Evolutionary conservation across 2,113 vertebrate genomes (phyloP).

Genomic region (Blennius ocellaris): DNA sequence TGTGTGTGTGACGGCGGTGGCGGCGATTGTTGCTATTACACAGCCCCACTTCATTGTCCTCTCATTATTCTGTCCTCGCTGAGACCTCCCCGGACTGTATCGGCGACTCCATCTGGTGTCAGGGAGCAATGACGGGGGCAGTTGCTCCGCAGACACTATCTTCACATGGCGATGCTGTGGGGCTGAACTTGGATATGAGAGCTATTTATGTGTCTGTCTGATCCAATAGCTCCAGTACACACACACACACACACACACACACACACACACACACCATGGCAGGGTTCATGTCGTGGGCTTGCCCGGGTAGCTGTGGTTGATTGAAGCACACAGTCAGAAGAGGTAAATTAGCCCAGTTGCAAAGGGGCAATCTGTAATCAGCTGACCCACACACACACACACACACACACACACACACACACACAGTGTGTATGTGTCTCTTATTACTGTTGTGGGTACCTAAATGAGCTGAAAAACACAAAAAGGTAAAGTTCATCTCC

Average conservation of each 20-base stretch:
- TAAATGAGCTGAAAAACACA: no score
- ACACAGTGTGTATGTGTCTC: no score
- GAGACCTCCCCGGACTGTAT: conserved; percentile 39
- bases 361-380: conserved; percentile 46
- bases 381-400: no score
- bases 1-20: neutral
- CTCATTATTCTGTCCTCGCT: conserved; percentile 37
- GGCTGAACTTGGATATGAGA: neutral
- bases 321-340: conserved; percentile 23
- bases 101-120: conserved; percentile 38
- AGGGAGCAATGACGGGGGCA: conserved; percentile 22
- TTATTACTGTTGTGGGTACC: no score
- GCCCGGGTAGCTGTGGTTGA: conserved; percentile 11
- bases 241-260: neutral
- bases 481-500: no score
- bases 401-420: no score
- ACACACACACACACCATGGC: no score
- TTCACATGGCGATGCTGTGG: conserved; percentile 10
- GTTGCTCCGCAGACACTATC: conserved; percentile 41
- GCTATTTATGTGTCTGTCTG: conserved; percentile 1
- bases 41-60: conserved; percentile 8
- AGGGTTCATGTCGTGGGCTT: neutral
- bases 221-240: neutral
- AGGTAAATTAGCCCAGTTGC: conserved; percentile 38
- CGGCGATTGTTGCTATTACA: neutral